Evolutionary conservation across 2,888 invertebrate genomes (phyloP).

Genomic region (Bellardia pandia): DNA sequence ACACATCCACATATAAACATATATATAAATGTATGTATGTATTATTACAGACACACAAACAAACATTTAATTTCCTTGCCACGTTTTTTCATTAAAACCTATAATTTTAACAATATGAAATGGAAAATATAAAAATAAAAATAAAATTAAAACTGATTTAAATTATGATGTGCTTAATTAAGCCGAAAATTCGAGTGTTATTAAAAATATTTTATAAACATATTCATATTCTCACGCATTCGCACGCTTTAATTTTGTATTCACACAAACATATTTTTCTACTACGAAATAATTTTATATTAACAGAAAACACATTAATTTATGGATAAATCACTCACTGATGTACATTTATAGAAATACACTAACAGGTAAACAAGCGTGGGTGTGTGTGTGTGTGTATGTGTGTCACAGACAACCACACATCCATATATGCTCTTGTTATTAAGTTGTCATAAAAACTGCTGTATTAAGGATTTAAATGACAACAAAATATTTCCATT

Average conservation of each 20-base stretch:
- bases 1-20: no score
- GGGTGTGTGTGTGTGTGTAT: neutral
- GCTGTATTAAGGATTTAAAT: neutral
- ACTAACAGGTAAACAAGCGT: neutral
- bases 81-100: constrained; percentile 28
- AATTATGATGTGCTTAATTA: constrained; percentile 62
- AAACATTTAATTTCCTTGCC: neutral
- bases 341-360: neutral
- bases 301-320: constrained; percentile 18
- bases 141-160: constrained; percentile 27
- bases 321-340: constrained; percentile 12
- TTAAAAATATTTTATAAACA: constrained; percentile 45
- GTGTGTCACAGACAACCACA: neutral
- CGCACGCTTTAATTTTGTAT: neutral
- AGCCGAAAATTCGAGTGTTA: constrained; percentile 59
- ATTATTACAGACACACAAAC: neutral
- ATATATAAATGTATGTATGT: neutral
- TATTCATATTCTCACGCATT: neutral
- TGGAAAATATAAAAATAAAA: constrained; percentile 12
- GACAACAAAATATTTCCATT: neutral
- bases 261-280: neutral
- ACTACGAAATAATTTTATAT: neutral
- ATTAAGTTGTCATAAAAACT: constrained; percentile 16
- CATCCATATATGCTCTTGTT: neutral
- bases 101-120: constrained; percentile 12